A percentile compares a stretch with the other conserved stretches of the same genome.
phyloP scores from a whole-genome alignment of 2,888 invertebrate genomes.

The Lycocerus yunnanus region DNA sequence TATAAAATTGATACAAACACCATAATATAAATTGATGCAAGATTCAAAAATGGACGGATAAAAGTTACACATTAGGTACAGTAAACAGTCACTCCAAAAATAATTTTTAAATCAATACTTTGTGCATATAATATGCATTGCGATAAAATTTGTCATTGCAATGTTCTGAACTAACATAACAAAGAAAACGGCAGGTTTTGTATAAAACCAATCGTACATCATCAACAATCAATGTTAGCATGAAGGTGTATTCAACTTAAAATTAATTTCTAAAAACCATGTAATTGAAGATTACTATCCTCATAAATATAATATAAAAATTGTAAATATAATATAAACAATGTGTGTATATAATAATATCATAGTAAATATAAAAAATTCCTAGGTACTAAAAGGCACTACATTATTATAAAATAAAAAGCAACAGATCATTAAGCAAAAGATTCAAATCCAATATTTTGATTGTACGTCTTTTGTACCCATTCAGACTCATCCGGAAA shows the following conservation, averaged over 20 bases:
- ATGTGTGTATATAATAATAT: background rate
- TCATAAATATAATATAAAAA: background rate
- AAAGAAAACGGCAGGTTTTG: background rate
- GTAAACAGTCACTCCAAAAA: background rate
- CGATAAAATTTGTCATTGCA: background rate
- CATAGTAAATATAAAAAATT: background rate
- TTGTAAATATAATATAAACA: background rate
- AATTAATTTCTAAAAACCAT: background rate
- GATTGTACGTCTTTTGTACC: conserved; percentile 69
- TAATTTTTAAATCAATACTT: background rate
- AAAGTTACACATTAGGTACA: background rate
- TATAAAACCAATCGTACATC: background rate
- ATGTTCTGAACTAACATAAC: background rate
- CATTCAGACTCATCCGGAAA: conserved; percentile 68
- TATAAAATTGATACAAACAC: background rate
- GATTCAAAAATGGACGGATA: background rate
- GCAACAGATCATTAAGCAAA: conserved; percentile 4
- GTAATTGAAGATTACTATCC: background rate
- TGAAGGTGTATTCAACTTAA: background rate
- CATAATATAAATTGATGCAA: background rate
- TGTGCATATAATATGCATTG: background rate
- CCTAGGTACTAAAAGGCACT: background rate
- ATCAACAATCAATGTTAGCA: background rate
- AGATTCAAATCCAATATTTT: conserved; percentile 39
- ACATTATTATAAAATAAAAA: background rate